Base-by-base conservation (phyloP, 2,888 invertebrate species). In the Hypolimnas misippus region DNA sequence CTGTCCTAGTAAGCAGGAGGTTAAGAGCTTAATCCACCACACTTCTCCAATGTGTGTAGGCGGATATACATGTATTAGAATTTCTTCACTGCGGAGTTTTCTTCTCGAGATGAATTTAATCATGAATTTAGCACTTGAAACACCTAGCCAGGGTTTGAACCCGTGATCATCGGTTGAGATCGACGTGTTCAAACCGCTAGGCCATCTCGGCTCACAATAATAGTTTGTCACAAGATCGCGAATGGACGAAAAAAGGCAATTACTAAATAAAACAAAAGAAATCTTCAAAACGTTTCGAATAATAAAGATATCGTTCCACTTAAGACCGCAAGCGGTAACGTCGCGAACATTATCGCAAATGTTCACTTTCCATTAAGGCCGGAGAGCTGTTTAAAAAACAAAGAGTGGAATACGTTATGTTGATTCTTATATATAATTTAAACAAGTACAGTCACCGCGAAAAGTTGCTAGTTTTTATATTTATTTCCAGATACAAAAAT, bases 381-480 rank as follows among this genome's bases (percentile, higher is more conserved):
- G 54, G 58, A 61, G 63, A 63, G 61, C 42, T 64, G 62, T 59
- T 67, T 64, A 62, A 64, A 66, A 67, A 67, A 59, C 66, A 67
- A 67, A 33, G 52, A 65, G 58, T 55, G 33, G 52, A 64, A 66
- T 63, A 61, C 57, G 61, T 57, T 54, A 67, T 56, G 64, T 58
- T 64, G 62, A 62, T 64, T 63, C 58, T 52, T 63, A 63, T 56
- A 54, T 60, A 58, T 62, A 51, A 64, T 64, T 52, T 58, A 60
- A n/a, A 35, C 35, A 10, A n/a, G 46, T 60, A 60, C 53, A 54
- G 53, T 17, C 46, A 19, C 5, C 7, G 5, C n/a, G 3, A 38
- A 54, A 60, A 60, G 52, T 0, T 21, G 19, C 21, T 46, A 6
- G 21, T 46, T 25, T 8, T 49, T 25, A n/a, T 1, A 19, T 25